Base-by-base conservation (phyloP, 2,797 vertebrate species). In the Molothrus aeneus region DNA sequence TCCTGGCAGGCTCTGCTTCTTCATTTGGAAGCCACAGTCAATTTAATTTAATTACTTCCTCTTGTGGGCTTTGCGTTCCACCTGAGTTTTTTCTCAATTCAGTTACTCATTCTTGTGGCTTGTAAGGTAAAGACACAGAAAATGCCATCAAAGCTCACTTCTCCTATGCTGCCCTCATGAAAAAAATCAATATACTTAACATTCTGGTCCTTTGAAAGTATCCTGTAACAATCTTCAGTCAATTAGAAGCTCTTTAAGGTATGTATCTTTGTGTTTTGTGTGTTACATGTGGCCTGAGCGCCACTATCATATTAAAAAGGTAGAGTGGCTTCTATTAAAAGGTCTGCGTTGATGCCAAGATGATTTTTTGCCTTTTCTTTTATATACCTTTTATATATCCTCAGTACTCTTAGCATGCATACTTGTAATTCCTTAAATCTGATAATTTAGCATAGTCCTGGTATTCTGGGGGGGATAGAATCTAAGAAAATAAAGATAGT, bases 1-100 rank as follows among this genome's bases (percentile, higher is more conserved):
- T 65, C 66, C 92, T 88, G 92, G 19, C 91, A 90, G 66, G 7
- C 69, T 72, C 42, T 31, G 31, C 6, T 51, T 78, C 93, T 89
- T 93, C 93, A 29, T 59, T 88, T 89, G 79, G 84, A 91, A 96
- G 87, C 82, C 87, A 91, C 72, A 79, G 75, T 40, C 3, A 0
- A 83, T 93, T 95, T 80, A 80, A 56, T 74, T 94, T 90, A 95
- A 95, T 93, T 81, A 69, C 70, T 94, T 96, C 93, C 93, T 75
- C 80, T 34, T 94, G 92, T 75, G 90, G 89, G 87, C 69, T 96
- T 74, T 72, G 26, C 69, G 85, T 79, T 92, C 84, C 85, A 85
- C 81, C 38, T 28, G 75, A 93, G 54, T 7, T 80, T 91, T 85
- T 65, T 51, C 72, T 80, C 4, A 0, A n/a, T 13, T 72, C 43